Percentiles rank a stretch among this genome's conserved stretches.
These are phyloP conservation scores for Miniopterus natalensis DNA, from an alignment of 2,113 vertebrate genomes.

Conservation along the genomic window DNA sequence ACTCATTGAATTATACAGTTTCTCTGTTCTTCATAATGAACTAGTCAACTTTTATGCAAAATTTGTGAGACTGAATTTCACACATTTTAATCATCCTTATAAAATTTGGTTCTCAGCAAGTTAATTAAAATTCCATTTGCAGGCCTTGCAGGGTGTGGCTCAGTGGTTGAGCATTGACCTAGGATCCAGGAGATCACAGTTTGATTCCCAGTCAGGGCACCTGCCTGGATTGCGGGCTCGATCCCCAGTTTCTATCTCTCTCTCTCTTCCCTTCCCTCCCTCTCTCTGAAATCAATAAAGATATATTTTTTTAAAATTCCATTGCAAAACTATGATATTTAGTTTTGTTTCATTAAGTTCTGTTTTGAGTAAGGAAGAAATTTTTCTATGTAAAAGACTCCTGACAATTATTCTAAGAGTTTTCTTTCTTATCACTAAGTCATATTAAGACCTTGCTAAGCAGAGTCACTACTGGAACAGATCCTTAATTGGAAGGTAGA, in stretches of 20 bases:
- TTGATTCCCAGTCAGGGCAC: no score
- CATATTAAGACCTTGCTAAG: background rate
- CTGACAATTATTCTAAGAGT: background rate
- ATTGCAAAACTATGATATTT: conserved; percentile 39
- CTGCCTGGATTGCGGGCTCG: no score
- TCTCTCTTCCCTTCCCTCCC: no score
- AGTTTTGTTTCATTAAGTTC: background rate
- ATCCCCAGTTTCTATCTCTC: no score
- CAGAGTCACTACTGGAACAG: background rate
- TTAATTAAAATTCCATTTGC: conserved; percentile 36
- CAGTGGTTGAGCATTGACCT: no score
- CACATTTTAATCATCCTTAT: background rate
- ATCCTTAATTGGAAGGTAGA: background rate
- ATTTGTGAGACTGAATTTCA: background rate
- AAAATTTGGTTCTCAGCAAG: conserved; percentile 45
- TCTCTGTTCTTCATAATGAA: conserved; percentile 13
- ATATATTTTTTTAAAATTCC: background rate
- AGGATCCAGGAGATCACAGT: no score
- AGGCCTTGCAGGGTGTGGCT: no score
- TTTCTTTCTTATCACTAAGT: background rate
- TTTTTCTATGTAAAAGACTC: background rate
- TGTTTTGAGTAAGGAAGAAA: background rate
- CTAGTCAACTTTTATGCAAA: background rate
- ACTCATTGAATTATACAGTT: background rate
- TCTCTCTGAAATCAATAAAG: no score